Percentiles rank a stretch among this genome's conserved stretches.
phyloP scores from a whole-genome alignment of 2,797 vertebrate species.

The Sebastes nivosus region DNA sequence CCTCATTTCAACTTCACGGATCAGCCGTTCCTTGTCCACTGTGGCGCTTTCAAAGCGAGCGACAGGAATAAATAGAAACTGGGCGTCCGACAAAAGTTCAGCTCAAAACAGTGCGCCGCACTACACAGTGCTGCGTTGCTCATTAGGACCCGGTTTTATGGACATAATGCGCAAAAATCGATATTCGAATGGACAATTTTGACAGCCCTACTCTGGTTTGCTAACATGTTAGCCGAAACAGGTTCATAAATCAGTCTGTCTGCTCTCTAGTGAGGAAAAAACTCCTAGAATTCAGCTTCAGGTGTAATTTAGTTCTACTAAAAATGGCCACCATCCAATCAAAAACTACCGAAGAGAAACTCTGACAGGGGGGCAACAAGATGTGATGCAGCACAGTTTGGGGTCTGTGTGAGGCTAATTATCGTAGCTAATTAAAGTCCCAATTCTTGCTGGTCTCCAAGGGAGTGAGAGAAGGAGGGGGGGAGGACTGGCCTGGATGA shows the following conservation, averaged over 20 bases:
- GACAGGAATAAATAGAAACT: too few relatives aligned
- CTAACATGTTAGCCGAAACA: not conserved
- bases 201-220: not conserved
- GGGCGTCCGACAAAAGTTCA: too few relatives aligned
- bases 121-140: too few relatives aligned
- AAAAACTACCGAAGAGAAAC: slow-evolving; percentile 10
- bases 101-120: too few relatives aligned
- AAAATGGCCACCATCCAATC: slow-evolving; percentile 29
- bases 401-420: slow-evolving; percentile 68
- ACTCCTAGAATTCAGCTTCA: not conserved
- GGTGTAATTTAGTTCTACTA: slow-evolving; percentile 17
- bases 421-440: slow-evolving; percentile 77
- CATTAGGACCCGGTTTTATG: too few relatives aligned
- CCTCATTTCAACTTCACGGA: too few relatives aligned
- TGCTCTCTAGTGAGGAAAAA: not conserved
- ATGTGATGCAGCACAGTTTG: slow-evolving; percentile 45
- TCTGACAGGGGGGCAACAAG: slow-evolving; percentile 38
- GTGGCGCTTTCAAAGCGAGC: too few relatives aligned
- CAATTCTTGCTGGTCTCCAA: slow-evolving; percentile 70
- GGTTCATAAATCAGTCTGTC: not conserved
- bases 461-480: slow-evolving; percentile 35
- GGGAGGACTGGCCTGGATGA: slow-evolving; percentile 65
- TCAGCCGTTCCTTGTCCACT: too few relatives aligned
- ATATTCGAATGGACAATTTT: not conserved
- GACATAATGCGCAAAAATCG: too few relatives aligned